These are phyloP conservation scores for Collichthys lucidus DNA, from an alignment of 2,113 vertebrate genomes.

Conservation along the genomic window DNA sequence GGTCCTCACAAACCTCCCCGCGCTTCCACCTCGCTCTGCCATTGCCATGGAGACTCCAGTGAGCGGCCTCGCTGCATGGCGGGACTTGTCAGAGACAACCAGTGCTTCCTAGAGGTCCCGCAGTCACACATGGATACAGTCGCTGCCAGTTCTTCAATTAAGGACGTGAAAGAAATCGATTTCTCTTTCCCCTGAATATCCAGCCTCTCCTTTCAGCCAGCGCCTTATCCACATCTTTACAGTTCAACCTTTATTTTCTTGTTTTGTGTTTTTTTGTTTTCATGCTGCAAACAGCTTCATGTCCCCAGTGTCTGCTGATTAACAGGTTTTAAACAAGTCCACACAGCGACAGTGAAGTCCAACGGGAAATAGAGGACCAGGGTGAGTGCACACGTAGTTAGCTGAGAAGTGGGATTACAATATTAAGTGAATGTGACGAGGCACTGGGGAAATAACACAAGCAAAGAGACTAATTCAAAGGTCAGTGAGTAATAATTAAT, in stretches of 20 bases:
- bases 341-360: slow-evolving; percentile 14
- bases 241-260: neutral
- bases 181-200: neutral
- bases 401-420: slow-evolving; percentile 3
- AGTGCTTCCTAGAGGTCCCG: slow-evolving; percentile 12
- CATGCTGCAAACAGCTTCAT: neutral
- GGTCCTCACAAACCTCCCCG: slow-evolving; percentile 47
- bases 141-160: slow-evolving; percentile 22
- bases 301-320: slow-evolving; percentile 10
- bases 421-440: slow-evolving; percentile 24
- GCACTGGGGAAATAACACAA: slow-evolving; percentile 14
- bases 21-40: slow-evolving; percentile 45
- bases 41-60: slow-evolving; percentile 73
- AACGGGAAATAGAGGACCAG: neutral
- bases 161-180: slow-evolving; percentile 12
- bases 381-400: neutral
- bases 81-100: slow-evolving; percentile 37
- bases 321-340: slow-evolving; percentile 23
- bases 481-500: slow-evolving; percentile 6
- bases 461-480: slow-evolving; percentile 12
- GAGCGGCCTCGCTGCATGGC: slow-evolving; percentile 22
- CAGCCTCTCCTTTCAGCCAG: neutral
- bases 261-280: neutral
- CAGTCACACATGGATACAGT: neutral
- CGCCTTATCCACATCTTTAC: slow-evolving; percentile 3